These are phyloP conservation scores for Chamaetylas fuelleborni DNA, from an alignment of 2,113 vertebrate species.

Conservation along the genomic window DNA sequence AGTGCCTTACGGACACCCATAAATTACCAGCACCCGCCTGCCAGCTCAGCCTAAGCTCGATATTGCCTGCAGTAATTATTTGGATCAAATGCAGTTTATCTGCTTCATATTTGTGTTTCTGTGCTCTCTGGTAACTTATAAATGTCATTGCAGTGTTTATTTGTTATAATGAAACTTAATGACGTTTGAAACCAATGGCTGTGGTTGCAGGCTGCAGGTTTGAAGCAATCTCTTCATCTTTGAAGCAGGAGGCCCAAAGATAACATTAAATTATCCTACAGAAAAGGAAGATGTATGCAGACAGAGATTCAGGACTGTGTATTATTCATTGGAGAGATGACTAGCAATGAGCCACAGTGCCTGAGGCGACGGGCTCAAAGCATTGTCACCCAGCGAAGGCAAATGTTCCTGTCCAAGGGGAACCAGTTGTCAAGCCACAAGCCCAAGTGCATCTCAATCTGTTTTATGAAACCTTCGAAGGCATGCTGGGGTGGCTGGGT, in stretches of 20 bases:
- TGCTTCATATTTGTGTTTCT: slow-evolving; percentile 80
- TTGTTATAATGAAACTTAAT: slow-evolving; percentile 82
- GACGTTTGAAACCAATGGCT: slow-evolving; percentile 72
- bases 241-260: slow-evolving; percentile 68
- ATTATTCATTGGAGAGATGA: slow-evolving; percentile 41
- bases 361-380: slow-evolving; percentile 20
- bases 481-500: not conserved
- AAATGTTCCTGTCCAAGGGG: not conserved
- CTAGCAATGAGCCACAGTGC: slow-evolving; percentile 7
- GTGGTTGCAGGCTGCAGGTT: slow-evolving; percentile 68
- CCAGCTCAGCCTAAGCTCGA: slow-evolving; percentile 75
- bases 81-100: slow-evolving; percentile 82
- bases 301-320: not conserved
- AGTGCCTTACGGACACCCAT: slow-evolving; percentile 69
- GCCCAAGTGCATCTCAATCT: not conserved
- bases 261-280: slow-evolving; percentile 65
- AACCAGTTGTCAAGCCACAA: slow-evolving; percentile 11
- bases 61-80: slow-evolving; percentile 83
- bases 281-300: slow-evolving; percentile 63
- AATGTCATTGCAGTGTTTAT: slow-evolving; percentile 81
- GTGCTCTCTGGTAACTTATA: slow-evolving; percentile 80
- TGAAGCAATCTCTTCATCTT: slow-evolving; percentile 75
- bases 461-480: not conserved
- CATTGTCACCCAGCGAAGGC: slow-evolving; percentile 27
- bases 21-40: slow-evolving; percentile 76